Base-by-base conservation (phyloP, 2,797 vertebrate genomes). In the Anisognathus igniventris region DNA sequence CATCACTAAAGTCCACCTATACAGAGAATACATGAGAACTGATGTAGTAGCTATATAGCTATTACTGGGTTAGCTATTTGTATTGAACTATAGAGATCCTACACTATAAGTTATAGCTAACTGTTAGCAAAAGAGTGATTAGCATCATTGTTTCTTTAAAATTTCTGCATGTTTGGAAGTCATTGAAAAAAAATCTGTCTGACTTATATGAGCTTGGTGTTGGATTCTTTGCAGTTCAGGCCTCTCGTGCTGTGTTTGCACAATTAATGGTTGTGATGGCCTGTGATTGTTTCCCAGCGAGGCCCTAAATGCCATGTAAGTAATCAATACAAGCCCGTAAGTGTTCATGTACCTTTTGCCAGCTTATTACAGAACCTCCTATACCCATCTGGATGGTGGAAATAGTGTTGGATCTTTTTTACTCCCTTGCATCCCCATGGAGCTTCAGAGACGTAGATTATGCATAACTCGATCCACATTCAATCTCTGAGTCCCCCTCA, bases 401-500 rank as follows among this genome's bases (percentile, higher is more conserved):
- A 84, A 28, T 23, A 57, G 7, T 19, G 10, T 25, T 50, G 27
- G 30, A 50, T 28, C 28, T 30, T 50, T 72, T 74, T 50, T 33
- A 31, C 5, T 79, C 15, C 8, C 12, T 45, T 62, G 44, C 9
- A 62, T 66, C 10, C 14, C n/a, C 5, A 10, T 2, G 5, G 24
- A 71, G 13, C 30, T 58, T 58, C 45, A 62, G 67, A 40, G 16
- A 21, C 31, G 9, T 11, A 67, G 7, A 37, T 31, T n/a, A 19
- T 17, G 9, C 5, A 8, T 12, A 24, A 47, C 6, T 39, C 0
- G 0, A 23, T 39, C 21, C 48, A 50, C 17, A 19, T 39, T 75
- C 14, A 22, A 50, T 10, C 24, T 42, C 27, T 47, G 44, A 82
- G 16, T 66, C 5, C 12, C 25, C 9, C 7, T 68, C 27, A 47